Base-by-base conservation (phyloP, 2,113 vertebrate genomes). In the Oreochromis spilurus region DNA sequence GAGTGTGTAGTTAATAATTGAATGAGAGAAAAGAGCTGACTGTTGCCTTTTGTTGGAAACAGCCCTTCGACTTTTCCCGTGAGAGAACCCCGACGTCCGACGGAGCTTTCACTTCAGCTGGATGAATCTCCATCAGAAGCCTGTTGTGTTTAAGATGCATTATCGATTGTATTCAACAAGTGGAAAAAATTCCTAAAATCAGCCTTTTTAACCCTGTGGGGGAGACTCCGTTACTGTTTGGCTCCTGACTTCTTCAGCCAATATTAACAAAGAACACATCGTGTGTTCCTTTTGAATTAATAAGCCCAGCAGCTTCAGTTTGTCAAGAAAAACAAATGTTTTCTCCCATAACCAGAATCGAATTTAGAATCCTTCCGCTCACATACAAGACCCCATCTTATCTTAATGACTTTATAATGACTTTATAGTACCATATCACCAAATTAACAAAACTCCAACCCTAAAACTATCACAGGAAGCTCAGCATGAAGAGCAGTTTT, bases 1-100 rank as follows among this genome's bases (percentile, higher is more conserved):
- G n/a, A 70, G 17, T 84, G 90, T 87, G 90, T 87, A 91, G 89
- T 89, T 9, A 91, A 91, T 83, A 83, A 62, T 10, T 14, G 84
- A 21, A 21, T 21, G 21, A 21, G 21, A 21, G 21, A 21, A 21
- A 21, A 21, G 77, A 53, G 87, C 89, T 91, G 89, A 84, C 52
- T 75, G 82, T 31, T n/a, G 43, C 16, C 43, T 50, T 77, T 77
- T 77, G 70, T 31, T 31, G 14, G 43, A 31, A 77, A 50, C 70
- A 77, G 6, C 9, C 6, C 0, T 29, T 29, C 24, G 29, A 7
- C 36, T 43, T 70, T 70, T 43, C 65, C 38, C 3, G 7, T 70
- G 24, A 75, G 67, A 72, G 67, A 43, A 45, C 5, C 67, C 21
- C 40, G 2, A 75, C 70, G 5, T 31, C 70, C 6, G 43, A 75